Evolutionary conservation across 1,140 invertebrate species (phyloP).

Genomic region (Meloidogyne chitwoodi): DNA sequence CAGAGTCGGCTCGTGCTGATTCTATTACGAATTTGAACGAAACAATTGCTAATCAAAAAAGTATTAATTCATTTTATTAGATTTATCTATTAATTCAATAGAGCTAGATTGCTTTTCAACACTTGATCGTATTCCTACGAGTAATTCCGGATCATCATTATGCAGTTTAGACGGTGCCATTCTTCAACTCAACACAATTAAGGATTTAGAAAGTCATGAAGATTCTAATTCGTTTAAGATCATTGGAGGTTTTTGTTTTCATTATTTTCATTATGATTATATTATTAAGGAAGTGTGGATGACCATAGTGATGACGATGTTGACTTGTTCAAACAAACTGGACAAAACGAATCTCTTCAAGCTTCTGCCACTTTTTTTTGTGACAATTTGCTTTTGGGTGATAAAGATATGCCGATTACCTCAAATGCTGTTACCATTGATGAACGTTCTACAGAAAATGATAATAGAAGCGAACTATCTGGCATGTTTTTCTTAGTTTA

Average conservation of each 20-base stretch:
- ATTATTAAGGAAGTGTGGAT: too few relatives aligned
- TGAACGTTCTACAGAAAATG: neutral
- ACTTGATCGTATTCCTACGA: neutral
- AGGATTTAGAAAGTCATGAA: neutral
- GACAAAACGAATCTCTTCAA: too few relatives aligned
- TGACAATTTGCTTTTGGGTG: neutral
- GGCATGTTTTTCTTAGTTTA: neutral
- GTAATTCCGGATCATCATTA: neutral
- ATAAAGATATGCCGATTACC: neutral
- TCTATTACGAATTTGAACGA: neutral
- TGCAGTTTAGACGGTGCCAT: neutral
- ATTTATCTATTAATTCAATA: neutral
- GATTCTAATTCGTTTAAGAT: neutral
- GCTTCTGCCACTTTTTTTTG: too few relatives aligned
- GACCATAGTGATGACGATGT: too few relatives aligned
- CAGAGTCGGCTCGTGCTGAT: neutral
- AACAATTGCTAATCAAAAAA: neutral
- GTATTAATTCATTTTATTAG: neutral
- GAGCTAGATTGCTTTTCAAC: neutral
- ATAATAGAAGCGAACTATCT: neutral
- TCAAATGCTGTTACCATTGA: neutral
- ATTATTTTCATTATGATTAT: too few relatives aligned
- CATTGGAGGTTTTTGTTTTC: neutral
- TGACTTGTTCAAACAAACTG: too few relatives aligned
- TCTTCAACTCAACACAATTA: neutral